These are phyloP conservation scores for Poliocrania exsul DNA, from an alignment of 2,797 vertebrate genomes.

Conservation along the genomic window DNA sequence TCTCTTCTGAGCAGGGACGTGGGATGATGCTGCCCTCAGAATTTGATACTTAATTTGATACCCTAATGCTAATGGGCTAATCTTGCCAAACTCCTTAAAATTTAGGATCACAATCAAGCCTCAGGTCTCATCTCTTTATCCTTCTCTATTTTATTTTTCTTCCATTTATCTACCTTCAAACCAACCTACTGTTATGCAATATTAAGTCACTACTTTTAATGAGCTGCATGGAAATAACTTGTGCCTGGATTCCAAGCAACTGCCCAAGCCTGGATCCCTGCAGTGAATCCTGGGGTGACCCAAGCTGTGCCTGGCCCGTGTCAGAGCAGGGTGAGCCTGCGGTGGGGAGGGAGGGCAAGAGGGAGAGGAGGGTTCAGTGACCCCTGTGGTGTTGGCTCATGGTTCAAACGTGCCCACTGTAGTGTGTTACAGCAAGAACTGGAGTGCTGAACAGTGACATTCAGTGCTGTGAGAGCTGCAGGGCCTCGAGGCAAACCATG, in stretches of 20 bases:
- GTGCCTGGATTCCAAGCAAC: not conserved
- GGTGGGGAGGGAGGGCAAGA: not conserved
- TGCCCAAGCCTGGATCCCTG: not conserved
- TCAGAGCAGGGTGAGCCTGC: not conserved
- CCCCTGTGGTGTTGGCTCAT: not conserved
- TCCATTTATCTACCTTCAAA: not conserved
- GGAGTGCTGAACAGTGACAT: not conserved
- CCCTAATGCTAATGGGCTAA: not conserved
- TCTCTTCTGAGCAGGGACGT: not conserved
- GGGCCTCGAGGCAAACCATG: not conserved
- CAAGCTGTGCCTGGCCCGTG: fast-evolving
- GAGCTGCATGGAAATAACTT: not conserved
- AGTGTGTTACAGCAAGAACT: not conserved
- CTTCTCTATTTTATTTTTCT: not conserved
- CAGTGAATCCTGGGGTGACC: not conserved
- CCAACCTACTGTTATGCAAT: not conserved
- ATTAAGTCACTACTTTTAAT: not conserved
- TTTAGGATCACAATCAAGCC: not conserved
- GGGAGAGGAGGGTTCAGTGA: not conserved
- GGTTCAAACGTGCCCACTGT: not conserved
- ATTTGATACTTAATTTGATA: not conserved
- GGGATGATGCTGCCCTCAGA: not conserved
- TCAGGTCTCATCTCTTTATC: not conserved
- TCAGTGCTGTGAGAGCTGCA: not conserved
- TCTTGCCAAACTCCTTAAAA: not conserved